These are phyloP conservation scores for Poeciliopsis turneri DNA, from an alignment of 2,797 vertebrate species.

Conservation along the genomic window DNA sequence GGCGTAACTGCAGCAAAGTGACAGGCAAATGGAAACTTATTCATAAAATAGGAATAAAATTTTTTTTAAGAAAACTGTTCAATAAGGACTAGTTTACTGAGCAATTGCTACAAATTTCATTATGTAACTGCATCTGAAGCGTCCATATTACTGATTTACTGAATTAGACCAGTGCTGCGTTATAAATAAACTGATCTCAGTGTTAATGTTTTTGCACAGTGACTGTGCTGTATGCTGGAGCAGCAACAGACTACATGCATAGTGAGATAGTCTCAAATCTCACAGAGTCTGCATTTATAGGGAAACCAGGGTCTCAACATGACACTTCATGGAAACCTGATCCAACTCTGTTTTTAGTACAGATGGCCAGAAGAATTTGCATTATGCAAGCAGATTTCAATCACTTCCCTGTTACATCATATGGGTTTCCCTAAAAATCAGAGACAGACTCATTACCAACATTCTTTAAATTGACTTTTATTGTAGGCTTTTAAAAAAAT, in stretches of 20 bases:
- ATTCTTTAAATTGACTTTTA: neutral
- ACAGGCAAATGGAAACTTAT: neutral
- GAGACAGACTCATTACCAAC: neutral
- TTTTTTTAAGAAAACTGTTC: neutral
- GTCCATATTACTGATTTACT: neutral
- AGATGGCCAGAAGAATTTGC: neutral
- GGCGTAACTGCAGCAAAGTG: neutral
- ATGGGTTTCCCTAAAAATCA: neutral
- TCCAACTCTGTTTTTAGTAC: constrained; percentile 14
- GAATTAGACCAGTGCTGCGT: neutral
- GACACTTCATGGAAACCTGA: constrained; percentile 32
- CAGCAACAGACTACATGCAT: constrained; percentile 60
- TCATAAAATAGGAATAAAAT: neutral
- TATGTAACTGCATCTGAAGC: neutral
- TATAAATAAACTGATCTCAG: neutral
- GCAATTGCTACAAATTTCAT: neutral
- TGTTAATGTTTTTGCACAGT: neutral
- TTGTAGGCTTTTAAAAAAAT: neutral
- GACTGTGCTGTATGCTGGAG: constrained; percentile 8
- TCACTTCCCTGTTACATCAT: constrained; percentile 21
- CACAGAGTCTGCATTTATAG: constrained; percentile 67
- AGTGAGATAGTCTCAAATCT: constrained; percentile 64
- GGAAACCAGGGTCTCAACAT: constrained; percentile 27
- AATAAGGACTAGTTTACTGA: neutral
- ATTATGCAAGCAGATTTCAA: constrained; percentile 18